Percentiles rank a stretch among this genome's conserved stretches.
phyloP scores from a whole-genome alignment of 1,140 invertebrate genomes.

The Pogonomyrmex barbatus region DNA sequence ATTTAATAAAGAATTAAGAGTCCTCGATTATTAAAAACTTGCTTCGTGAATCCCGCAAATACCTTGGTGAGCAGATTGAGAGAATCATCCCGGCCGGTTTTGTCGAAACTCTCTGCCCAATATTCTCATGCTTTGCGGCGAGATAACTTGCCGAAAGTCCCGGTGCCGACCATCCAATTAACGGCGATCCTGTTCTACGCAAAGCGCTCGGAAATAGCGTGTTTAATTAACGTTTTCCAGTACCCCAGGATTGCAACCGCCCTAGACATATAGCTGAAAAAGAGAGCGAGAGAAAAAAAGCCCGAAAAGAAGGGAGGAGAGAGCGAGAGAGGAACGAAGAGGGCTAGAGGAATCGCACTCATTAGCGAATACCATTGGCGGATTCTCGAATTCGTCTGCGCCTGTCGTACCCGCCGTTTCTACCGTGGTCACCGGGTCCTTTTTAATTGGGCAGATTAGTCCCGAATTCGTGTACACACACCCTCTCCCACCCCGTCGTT shows the following conservation, averaged over 20 bases:
- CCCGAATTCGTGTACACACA: conserved; percentile 79
- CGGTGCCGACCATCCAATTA: conserved; percentile 62
- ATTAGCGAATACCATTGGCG: conserved; percentile 85
- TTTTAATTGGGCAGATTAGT: conserved; percentile 85
- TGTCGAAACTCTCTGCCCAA: conserved; percentile 35
- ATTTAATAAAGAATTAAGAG: not conserved
- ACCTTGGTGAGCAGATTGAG: not conserved
- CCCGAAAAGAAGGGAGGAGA: not conserved
- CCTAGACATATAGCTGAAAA: conserved; percentile 34
- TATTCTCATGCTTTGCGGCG: conserved; percentile 68
- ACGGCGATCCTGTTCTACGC: conserved; percentile 33
- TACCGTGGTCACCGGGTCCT: conserved; percentile 63
- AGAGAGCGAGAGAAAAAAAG: conserved; percentile 37
- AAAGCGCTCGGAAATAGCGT: conserved; percentile 66
- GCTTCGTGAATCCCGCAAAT: conserved; percentile 5
- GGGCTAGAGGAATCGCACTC: conserved; percentile 76
- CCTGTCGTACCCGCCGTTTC: conserved; percentile 57
- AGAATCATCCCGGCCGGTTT: conserved; percentile 14
- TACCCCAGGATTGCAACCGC: conserved; percentile 64
- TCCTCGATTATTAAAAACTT: conserved; percentile 7
- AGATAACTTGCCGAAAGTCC: conserved; percentile 54
- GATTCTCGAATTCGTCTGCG: conserved; percentile 72
- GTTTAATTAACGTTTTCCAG: conserved; percentile 86
- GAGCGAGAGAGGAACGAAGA: conserved; percentile 4
- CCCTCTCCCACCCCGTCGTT: conserved; percentile 43